A percentile compares a stretch with the other conserved stretches of the same genome.
Evolutionary conservation across 2,113 vertebrate species (phyloP).

Genomic region (Mobula birostris): DNA sequence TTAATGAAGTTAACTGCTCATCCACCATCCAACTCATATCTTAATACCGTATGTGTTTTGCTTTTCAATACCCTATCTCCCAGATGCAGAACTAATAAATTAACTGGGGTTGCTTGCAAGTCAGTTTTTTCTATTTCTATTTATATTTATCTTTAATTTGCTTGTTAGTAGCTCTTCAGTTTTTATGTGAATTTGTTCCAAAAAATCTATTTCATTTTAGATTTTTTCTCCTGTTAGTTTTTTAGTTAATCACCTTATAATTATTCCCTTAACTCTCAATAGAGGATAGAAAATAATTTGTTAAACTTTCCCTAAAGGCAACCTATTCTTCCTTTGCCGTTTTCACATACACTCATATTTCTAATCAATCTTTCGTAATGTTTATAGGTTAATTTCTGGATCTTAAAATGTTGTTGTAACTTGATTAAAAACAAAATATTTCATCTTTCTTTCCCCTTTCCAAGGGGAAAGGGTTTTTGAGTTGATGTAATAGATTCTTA

Average conservation of each 20-base stretch:
- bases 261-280: background rate
- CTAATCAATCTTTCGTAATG: background rate
- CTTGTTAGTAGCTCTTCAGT: background rate
- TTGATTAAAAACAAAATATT: background rate
- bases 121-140: background rate
- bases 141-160: background rate
- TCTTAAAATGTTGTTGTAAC: background rate
- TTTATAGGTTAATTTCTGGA: background rate
- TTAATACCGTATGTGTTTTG: background rate
- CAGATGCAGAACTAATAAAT: background rate
- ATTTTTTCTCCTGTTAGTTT: background rate
- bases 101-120: background rate
- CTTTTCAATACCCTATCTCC: background rate
- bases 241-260: background rate
- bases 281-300: background rate
- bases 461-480: background rate
- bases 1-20: background rate
- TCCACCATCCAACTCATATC: background rate
- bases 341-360: background rate
- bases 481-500: background rate
- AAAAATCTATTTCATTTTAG: background rate
- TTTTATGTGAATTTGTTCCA: background rate
- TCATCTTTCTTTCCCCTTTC: background rate
- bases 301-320: background rate
- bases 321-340: background rate